Percentiles rank a stretch among this genome's conserved stretches.
phyloP scores from a whole-genome alignment of 2,113 vertebrate genomes.

The Phrynosoma platyrhinos region DNA sequence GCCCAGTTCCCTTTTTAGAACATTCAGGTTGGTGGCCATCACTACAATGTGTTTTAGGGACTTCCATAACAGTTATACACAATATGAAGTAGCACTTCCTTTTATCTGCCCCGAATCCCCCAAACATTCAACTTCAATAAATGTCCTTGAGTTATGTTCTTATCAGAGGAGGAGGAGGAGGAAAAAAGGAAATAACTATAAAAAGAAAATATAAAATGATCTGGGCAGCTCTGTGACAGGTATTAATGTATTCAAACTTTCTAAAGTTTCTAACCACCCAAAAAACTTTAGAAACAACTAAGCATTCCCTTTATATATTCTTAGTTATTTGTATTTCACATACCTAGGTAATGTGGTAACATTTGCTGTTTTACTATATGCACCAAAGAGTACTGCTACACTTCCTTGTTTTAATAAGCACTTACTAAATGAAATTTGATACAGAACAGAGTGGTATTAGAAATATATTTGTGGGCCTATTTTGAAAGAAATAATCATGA shows the following conservation, averaged over 20 bases:
- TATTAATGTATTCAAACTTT: not conserved
- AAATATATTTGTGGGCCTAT: slow-evolving; percentile 14
- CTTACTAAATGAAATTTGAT: slow-evolving; percentile 1
- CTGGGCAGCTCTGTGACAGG: not conserved
- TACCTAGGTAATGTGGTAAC: slow-evolving; percentile 8
- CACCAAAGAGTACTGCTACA: not conserved
- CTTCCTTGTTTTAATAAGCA: slow-evolving; percentile 22
- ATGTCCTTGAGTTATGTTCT: not conserved
- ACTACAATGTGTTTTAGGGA: not conserved
- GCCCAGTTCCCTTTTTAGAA: not conserved
- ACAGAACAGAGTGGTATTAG: not conserved
- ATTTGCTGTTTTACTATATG: slow-evolving; percentile 11
- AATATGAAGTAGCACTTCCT: not conserved
- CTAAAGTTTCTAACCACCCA: not conserved
- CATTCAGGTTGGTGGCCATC: not conserved
- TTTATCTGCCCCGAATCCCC: not conserved
- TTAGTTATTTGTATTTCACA: slow-evolving; percentile 32
- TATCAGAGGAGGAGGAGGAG: not conserved
- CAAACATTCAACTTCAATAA: not conserved
- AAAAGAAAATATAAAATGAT: not conserved
- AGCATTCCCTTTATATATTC: not conserved
- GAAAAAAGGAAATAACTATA: not conserved
- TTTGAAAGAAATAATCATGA: slow-evolving; percentile 17
- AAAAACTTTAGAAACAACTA: slow-evolving; percentile 7
- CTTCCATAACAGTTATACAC: not conserved